phyloP scores from a whole-genome alignment of 2,797 vertebrate species.

The Chiloscyllium punctatum region DNA sequence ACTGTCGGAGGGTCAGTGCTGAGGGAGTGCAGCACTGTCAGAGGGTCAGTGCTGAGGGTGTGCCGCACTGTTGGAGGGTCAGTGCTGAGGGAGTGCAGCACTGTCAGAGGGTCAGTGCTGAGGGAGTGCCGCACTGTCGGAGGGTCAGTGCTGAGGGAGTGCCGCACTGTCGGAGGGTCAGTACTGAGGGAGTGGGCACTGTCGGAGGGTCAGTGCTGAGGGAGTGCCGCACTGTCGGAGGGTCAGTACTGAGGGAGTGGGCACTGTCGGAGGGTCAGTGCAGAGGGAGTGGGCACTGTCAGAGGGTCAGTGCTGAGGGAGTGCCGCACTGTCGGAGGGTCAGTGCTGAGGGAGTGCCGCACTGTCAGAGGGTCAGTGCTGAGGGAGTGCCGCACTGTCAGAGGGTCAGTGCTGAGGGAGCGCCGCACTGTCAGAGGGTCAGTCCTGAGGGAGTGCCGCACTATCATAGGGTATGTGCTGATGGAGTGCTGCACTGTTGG shows the following conservation, averaged over 20 bases:
- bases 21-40: no score
- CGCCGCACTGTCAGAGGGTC: neutral
- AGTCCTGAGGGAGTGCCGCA: no score
- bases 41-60: neutral
- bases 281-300: no score
- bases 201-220: neutral
- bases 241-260: no score
- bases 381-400: neutral
- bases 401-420: neutral
- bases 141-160: neutral
- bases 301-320: neutral
- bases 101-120: neutral
- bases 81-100: no score
- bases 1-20: neutral
- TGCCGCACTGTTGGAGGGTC: neutral
- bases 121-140: neutral
- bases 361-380: neutral
- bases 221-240: neutral
- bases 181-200: no score
- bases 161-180: neutral
- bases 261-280: neutral
- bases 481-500: no score
- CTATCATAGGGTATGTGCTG: neutral
- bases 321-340: neutral
- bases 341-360: no score